Percentiles rank a stretch among this genome's conserved stretches.
Evolutionary conservation across 2,888 invertebrate species (phyloP).

Genomic region (Acrocyrtus sp.): DNA sequence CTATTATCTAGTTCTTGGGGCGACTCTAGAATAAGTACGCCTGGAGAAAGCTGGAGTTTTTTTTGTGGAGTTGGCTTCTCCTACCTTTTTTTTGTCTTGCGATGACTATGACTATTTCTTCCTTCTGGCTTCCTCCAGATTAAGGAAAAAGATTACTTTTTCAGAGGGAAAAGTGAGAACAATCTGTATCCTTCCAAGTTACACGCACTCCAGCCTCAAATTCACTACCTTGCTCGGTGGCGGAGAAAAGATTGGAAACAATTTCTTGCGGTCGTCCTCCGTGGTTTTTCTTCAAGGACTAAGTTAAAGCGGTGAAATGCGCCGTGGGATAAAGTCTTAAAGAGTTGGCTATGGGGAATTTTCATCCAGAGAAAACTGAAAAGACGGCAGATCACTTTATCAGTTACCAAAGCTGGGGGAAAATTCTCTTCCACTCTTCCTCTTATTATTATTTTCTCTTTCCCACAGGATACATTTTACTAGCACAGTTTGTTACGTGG

Average conservation of each 20-base stretch:
- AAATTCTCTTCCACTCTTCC: too few species aligned
- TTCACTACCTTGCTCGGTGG: neutral
- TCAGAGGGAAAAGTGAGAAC: slow-evolving; percentile 21
- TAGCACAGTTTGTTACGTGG: neutral
- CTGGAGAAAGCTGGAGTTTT: too few species aligned
- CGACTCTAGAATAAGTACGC: slow-evolving; percentile 6
- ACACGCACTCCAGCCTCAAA: neutral
- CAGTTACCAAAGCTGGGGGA: too few species aligned
- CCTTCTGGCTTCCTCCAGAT: slow-evolving; percentile 14
- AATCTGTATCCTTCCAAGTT: slow-evolving; percentile 23
- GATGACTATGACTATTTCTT: too few species aligned
- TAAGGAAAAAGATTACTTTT: slow-evolving; percentile 43
- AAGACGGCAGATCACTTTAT: slow-evolving; percentile 17
- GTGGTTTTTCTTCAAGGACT: slow-evolving; percentile 32
- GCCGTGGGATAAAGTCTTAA: slow-evolving; percentile 20
- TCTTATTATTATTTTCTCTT: too few species aligned
- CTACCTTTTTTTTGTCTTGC: slow-evolving; percentile 29
- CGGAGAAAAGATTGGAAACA: slow-evolving; percentile 26
- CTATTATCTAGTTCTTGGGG: too few species aligned
- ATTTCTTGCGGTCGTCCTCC: slow-evolving; percentile 8
- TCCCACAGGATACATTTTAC: too few species aligned
- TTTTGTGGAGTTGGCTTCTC: too few species aligned
- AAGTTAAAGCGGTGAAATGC: too few species aligned
- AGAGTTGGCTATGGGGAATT: neutral
- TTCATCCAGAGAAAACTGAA: neutral